Evolutionary conservation across 1,140 invertebrate species (phyloP), one percentile per base, ranked within the genome.

Genomic region (Cataglyphis hispanica): DNA sequence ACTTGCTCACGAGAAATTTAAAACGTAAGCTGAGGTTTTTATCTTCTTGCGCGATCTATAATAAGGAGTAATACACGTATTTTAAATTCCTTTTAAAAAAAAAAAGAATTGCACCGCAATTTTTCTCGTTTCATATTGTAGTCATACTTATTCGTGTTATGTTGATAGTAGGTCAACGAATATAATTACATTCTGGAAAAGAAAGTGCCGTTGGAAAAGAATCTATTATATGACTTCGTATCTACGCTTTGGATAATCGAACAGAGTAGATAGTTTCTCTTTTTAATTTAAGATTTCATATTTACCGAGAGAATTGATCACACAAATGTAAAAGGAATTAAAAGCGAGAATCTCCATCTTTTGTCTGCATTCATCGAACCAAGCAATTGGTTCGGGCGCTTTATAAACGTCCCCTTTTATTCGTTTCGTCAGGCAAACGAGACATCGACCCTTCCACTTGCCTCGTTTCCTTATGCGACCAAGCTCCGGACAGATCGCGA

Each of bases 381-480:
- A 74, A 19, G 8, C 80, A 86, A 90, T 90, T 90, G 85, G 80
- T 80, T 60, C 85, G 69, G 40, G 43, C 61, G 53, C 56, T 70
- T 74, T 34, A 53, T 61, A 85, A 77, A 88, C 78, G 80, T 66
- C 75, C 74, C 37, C 66, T 76, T 90, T 90, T 90, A 90, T 87
- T 72, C 67, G 61, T 81, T 27, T 61, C 67, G 74, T 53, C 80
- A 61, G 58, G 63, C 64, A 87, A 89, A 89, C 85, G 88, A 89
- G 75, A 84, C 50, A 77, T 16, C 60, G 58, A 60, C 53, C 64
- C 56, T 85, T 72, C 63, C 43, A 67, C 27, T 61, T 19, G 27
- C 27, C 34, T n/a, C 56, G 22, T 22, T 46, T 40, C 63, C 58
- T 56, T 77, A 72, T 72, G 16, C 13, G 0, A 1, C 31, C 53